phyloP scores from a whole-genome alignment of 2,113 vertebrate genomes.

The human (Homo sapiens) region GRCh38 chr2:118281001-118281500 shows the following conservation, averaged over 20 bases:
- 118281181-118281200: constrained; percentile 89
- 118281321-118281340: constrained; percentile 90
- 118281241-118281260: constrained; percentile 88
- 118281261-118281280: constrained; percentile 87
- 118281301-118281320: constrained; percentile 93
- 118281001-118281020: constrained; percentile 86
- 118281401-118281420: constrained; percentile 99
- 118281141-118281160: constrained; percentile 83
- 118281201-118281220: constrained; percentile 91
- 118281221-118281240: constrained; percentile 91
- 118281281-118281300: constrained; percentile 96
- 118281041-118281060: constrained; percentile 82
- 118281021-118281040: constrained; percentile 63
- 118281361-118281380: constrained; percentile 94
- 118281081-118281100: constrained; percentile 81
- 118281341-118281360: constrained; percentile 97
- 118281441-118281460: constrained; percentile 88
- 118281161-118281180: constrained; percentile 89
- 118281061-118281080: constrained; percentile 87
- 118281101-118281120: constrained; percentile 81
- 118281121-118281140: constrained; percentile 88
- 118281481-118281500: constrained; percentile 92
- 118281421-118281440: constrained; percentile 96
- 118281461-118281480: constrained; percentile 89
- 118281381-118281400: constrained; percentile 99